phyloP scores from a whole-genome alignment of 2,113 vertebrate genomes.

The Myotis lucifugus region DNA sequence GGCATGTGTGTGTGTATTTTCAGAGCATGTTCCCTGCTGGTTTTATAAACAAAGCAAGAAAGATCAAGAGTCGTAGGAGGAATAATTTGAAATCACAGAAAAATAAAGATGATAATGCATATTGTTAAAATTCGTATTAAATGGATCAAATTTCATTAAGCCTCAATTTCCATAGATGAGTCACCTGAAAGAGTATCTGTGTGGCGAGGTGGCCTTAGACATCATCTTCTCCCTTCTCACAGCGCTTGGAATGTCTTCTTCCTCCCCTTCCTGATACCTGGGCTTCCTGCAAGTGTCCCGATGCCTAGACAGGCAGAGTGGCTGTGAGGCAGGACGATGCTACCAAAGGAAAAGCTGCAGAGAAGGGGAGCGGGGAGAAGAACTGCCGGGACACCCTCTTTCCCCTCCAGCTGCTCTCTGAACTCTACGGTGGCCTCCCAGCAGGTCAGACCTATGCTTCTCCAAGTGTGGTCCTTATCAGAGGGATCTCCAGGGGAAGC shows the following conservation, averaged over 20 bases:
- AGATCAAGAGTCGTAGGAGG: not conserved
- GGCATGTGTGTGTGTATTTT: not conserved
- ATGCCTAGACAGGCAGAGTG: too few relatives aligned
- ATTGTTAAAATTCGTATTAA: not conserved
- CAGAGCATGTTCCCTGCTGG: not conserved
- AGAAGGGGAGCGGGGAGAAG: not conserved
- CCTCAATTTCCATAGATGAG: not conserved
- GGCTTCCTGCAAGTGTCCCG: not conserved
- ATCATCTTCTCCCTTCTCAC: not conserved
- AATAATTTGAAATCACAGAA: not conserved
- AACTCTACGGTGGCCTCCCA: not conserved
- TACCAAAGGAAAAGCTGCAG: too few relatives aligned
- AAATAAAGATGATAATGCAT: not conserved
- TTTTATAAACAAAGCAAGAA: not conserved
- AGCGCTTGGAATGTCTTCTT: not conserved
- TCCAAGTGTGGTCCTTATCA: not conserved
- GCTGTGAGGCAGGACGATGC: not conserved
- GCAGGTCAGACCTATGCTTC: not conserved
- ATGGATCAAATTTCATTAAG: not conserved
- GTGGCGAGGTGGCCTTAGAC: not conserved
- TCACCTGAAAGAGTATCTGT: not conserved
- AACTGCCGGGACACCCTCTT: not conserved
- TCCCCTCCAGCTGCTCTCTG: not conserved
- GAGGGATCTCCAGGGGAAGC: not conserved
- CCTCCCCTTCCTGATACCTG: not conserved